Evolutionary conservation across 2,888 invertebrate genomes (phyloP), one percentile per base, ranked within the genome.

Genomic region (Fissipunctia ypsillon): DNA sequence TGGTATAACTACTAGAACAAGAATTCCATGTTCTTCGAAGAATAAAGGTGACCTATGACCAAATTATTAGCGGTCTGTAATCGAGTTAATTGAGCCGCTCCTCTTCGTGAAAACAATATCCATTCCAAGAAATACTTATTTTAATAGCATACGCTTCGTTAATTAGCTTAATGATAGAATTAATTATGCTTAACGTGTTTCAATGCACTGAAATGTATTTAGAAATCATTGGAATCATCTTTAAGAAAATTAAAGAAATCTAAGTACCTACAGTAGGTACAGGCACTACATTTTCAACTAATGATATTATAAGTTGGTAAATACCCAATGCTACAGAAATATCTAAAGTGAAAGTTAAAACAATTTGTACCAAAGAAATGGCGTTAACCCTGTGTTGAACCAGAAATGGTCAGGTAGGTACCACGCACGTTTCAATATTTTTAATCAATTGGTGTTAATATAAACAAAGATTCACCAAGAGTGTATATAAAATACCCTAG

Each of bases 401-500:
- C 16, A 52, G 41, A 73, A 56, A 59, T 52, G 19, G 43, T 56
- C 35, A 7, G 28, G 22, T 43, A 14, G 10, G 59, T 69, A 31
- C 12, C 10, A 10, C n/a, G 6, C 28, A 59, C 19, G 2, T 41
- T 54, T 38, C 50, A 48, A 31, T 50, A n/a, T 66, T 73, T 73
- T 48, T 25, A 45, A 78, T 78, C 7, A 48, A 48, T 77, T 9
- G 0, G 22, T 65, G 12, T 45, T 78, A 78, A 38, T 64, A 22
- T 59, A 61, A 66, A 80, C 73, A 50, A 48, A 43, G 64, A 59
- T 31, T 66, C 45, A 52, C 50, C 25, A 61, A 45, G 59, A 65
- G 56, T 73, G 50, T 66, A 28, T 78, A 61, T 65, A 52, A 54
- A 65, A 52, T 54, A 66, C 35, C 65, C 80, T 73, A 78, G 78